Conservation (phyloP, 2,888 invertebrate genomes). For the Proisotoma minuta region DNA sequence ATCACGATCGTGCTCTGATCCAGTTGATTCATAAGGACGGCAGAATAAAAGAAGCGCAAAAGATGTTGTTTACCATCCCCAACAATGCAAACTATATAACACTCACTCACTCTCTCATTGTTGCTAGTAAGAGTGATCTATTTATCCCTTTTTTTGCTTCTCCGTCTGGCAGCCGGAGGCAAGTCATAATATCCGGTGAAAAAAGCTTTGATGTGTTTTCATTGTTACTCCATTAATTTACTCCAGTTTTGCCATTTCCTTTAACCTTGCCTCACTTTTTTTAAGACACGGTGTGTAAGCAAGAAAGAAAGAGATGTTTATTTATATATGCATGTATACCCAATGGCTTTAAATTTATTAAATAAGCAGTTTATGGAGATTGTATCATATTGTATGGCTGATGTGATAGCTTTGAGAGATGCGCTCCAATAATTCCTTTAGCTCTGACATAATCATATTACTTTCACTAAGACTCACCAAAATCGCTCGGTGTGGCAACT, state of each 20-base stretch:
- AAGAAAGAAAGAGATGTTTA: not conserved
- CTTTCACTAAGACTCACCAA: constrained; percentile 39
- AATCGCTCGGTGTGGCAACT: constrained; percentile 31
- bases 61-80: not conserved
- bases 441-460: constrained; percentile 37
- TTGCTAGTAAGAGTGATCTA: not conserved
- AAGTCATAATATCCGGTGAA: not conserved
- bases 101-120: not conserved
- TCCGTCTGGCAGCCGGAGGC: not conserved
- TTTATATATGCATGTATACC: not conserved
- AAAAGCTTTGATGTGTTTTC: not conserved
- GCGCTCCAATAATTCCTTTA: constrained; percentile 38
- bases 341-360: too few relatives aligned
- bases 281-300: too few relatives aligned
- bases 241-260: not conserved
- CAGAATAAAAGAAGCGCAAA: not conserved
- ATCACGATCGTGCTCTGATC: constrained; percentile 5
- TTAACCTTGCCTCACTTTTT: too few relatives aligned
- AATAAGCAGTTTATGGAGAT: too few relatives aligned
- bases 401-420: too few relatives aligned
- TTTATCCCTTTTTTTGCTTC: constrained; percentile 1
- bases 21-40: not conserved
- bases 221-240: not conserved
- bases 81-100: not conserved
- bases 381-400: too few relatives aligned